Evolutionary conservation across 2,797 vertebrate species (phyloP), one percentile per base, ranked within the genome.

Genomic region (Anniella stebbinsi): DNA sequence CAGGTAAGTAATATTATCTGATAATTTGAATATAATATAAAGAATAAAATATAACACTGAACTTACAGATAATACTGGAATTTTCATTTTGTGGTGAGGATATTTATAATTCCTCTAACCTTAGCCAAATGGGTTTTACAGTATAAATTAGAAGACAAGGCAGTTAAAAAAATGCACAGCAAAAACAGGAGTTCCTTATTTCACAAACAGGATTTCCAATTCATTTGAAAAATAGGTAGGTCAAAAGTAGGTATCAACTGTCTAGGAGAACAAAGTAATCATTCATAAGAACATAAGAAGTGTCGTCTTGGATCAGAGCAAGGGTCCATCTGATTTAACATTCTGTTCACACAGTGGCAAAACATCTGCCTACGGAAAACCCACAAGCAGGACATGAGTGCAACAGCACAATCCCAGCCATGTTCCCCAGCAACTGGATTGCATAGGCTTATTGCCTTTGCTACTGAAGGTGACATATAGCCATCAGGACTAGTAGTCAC

Each of bases 171-270:
- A 82, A 2, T 73, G 84, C 12, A 87, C 13, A 94, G 94, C 92
- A 94, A 91, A 88, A 87, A 92, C 54, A 92, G 86, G 92, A 75
- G 91, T 92, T 94, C 92, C 95, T 92, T 94, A 94, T 94, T 93
- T 0, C 1, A 93, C 84, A 88, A 0, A 81, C 88, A 86, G 63
- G 89, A 38, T 89, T 84, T 89, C 15, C 38, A 84, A 77, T 67
- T 87, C 5, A 36, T 66, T 92, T 87, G 91, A 84, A 92, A 87
- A 51, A 11, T 80, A 88, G 84, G 86, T 88, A 89, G 92, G 54
- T 28, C 51, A 86, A 89, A 82, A 28, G 28, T 1, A 0, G 85
- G 83, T 28, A 72, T 80, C 60, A 86, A 67, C 33, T 1, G 48
- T 2, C 0, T 41, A 51, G 1, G 33, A 41, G 30, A 90, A 41